Base-by-base conservation (phyloP, 2,797 vertebrate genomes). In the Lithobates pipiens region DNA sequence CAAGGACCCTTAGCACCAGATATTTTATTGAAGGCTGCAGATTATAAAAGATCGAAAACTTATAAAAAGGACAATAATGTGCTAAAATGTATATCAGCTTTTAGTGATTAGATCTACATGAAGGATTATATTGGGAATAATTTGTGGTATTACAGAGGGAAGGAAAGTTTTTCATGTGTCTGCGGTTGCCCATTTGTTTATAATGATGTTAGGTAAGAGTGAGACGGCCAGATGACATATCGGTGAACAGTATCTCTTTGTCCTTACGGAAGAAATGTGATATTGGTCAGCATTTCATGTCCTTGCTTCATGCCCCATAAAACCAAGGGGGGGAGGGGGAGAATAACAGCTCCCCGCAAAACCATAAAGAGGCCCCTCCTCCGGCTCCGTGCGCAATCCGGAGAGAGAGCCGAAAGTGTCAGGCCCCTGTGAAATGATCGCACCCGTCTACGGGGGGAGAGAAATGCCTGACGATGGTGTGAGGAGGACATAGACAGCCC, bases 261-360 rank as follows among this genome's bases (percentile, higher is more conserved):
- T 84, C 74, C 46, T 21, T 25, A 77, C 42, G 74, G n/a, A 61
- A 34, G 74, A 77, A 84, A 84, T 36, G 46, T 73, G 76, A 84
- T 73, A 78, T 50, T 21, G 46, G 34, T 61, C 76, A 78, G 76
- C 36, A 39, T 27, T 72, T 69, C 82, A 65, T 78, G 68, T 84
- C 50, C 67, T 23, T 54, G 67, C 82, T 77, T 71, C 82, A 84
- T 46, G 70, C 54, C 39, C 76, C 83, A 79, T 79, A 80, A 85
- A 80, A 79, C 32, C 10, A 29, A n/a, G 70, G 25, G 74, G 29
- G 11, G 65, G 67, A 7, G 63, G 74, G 29, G 18, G 65, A 42
- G 42, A 46, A 79, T 77, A 70, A 63, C 67, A 65, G 27, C 69
- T 79, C 34, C 83, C 57, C 44, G 76, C 21, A 44, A 85, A 68